Evolutionary conservation across 1,140 invertebrate species (phyloP).

Genomic region (Mylabris phalerata): DNA sequence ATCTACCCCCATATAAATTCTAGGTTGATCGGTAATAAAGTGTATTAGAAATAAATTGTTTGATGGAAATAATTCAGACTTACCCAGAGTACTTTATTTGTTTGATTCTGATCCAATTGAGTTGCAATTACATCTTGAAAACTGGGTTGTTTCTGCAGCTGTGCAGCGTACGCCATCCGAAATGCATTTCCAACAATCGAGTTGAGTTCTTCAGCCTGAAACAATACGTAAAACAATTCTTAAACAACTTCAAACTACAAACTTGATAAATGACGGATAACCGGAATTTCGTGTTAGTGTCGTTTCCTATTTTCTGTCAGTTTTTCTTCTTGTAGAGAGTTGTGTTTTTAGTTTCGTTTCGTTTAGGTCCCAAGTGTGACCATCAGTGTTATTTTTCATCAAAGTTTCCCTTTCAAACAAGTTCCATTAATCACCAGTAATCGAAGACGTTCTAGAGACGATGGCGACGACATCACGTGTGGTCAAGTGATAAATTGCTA

Average conservation of each 20-base stretch:
- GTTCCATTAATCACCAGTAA: conserved; percentile 23
- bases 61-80: conserved; percentile 1
- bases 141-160: conserved; percentile 61
- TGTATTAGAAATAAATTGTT: too few relatives aligned
- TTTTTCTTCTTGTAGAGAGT: too few relatives aligned
- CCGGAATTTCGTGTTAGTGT: too few relatives aligned
- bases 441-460: conserved; percentile 19
- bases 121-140: conserved; percentile 45
- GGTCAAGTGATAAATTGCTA: conserved; percentile 21
- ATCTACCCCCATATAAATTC: too few relatives aligned
- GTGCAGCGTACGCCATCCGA: conserved; percentile 83
- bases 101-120: conserved; percentile 38
- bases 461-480: conserved; percentile 3
- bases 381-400: conserved; percentile 20
- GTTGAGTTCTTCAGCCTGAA: conserved; percentile 82
- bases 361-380: conserved; percentile 11
- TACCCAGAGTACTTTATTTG: conserved; percentile 40
- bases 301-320: too few relatives aligned
- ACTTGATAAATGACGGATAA: too few relatives aligned
- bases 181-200: conserved; percentile 84
- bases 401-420: conserved; percentile 20
- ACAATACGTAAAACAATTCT: conserved; percentile 30
- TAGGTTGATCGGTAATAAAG: too few relatives aligned
- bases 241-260: too few relatives aligned
- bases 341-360: too few relatives aligned